Base-by-base conservation (phyloP, 2,888 invertebrate genomes). In the Ochropacha duplaris region DNA sequence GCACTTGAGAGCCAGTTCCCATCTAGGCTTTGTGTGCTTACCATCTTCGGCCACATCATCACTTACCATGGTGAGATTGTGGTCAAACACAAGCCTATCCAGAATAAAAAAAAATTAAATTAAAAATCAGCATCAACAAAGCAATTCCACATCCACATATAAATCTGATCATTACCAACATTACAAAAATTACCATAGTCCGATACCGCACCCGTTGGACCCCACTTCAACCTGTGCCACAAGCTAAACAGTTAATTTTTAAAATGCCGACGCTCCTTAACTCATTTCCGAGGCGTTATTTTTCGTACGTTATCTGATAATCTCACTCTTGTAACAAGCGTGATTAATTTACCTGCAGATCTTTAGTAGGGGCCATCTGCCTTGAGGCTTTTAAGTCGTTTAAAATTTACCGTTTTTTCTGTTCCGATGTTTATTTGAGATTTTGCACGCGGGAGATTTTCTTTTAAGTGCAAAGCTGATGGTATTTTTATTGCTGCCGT, bases 261-360 rank as follows among this genome's bases (percentile, higher is more conserved):
- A 83, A 79, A 81, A 70, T 74, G 66, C 71, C 74, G 67, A 72
- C 69, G 74, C 72, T 68, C 68, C 73, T 76, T 87, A 84, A 85
- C 71, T 88, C 86, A 86, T 76, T 76, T 74, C 59, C 61, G 68
- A 79, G 85, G 86, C 84, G 85, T 87, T 86, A 88, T 88, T 86
- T 86, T 78, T 87, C 85, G 84, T 77, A 62, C 77, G 79, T 85
- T 90, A 91, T 91, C 91, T 78, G 78, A 60, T 68, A 75, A 91
- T 91, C 91, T 87, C 69, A 61, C 63, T 69, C 62, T 72, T 71
- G 79, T 81, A 87, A 89, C 89, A 87, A 83, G 86, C 76, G 85
- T 90, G 90, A 91, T 90, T 88, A 90, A 90, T 88, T 81, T 63
- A 69, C 68, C 58, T 58, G 65, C 71, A 66, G 78, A 79, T 78